Evolutionary conservation across 2,888 invertebrate genomes (phyloP).

Genomic region (Limnephilus lunatus): DNA sequence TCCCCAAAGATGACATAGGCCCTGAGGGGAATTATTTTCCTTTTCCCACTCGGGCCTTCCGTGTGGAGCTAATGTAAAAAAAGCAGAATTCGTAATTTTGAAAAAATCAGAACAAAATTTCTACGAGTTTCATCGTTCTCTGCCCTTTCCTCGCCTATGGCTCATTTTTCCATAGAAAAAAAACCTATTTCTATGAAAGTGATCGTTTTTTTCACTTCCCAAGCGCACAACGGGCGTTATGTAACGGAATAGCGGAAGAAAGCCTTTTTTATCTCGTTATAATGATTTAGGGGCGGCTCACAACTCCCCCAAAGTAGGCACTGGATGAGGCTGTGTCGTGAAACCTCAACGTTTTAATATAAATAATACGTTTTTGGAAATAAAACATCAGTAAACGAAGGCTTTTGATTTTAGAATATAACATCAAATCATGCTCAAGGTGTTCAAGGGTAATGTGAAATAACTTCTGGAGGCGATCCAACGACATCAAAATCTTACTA

Average conservation of each 20-base stretch:
- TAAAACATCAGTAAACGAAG: not conserved
- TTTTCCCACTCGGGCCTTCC: no score
- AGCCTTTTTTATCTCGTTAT: constrained; percentile 34
- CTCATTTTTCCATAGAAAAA: not conserved
- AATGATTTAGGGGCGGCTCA: constrained; percentile 24
- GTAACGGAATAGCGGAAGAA: constrained; percentile 36
- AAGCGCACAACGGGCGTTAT: constrained; percentile 11
- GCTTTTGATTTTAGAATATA: not conserved
- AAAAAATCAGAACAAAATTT: not conserved
- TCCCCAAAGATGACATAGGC: no score
- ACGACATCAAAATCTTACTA: no score
- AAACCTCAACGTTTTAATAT: not conserved
- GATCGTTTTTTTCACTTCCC: constrained; percentile 26
- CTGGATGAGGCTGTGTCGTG: not conserved
- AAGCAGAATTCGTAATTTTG: not conserved
- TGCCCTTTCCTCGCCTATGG: not conserved
- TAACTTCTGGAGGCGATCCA: no score
- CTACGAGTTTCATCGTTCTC: not conserved
- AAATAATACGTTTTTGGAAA: not conserved
- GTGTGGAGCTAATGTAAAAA: no score
- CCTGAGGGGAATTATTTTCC: no score
- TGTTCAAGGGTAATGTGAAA: no score
- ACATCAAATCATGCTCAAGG: not conserved
- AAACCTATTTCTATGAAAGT: not conserved
- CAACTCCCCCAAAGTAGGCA: not conserved